phyloP scores from a whole-genome alignment of 92 coral and sea anemone genomes.

The Bergia puertoricense region DNA sequence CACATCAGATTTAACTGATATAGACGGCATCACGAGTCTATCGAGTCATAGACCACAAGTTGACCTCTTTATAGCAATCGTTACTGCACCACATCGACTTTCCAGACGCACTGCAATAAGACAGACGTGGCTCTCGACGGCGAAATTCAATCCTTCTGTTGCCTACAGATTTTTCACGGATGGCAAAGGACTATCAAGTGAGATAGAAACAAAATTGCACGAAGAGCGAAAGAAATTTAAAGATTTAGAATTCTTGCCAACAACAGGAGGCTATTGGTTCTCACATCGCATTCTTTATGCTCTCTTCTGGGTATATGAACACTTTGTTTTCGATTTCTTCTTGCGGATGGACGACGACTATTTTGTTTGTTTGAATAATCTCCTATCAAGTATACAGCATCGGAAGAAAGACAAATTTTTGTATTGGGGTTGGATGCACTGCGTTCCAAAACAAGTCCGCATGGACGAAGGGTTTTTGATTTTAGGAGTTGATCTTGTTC shows the following conservation, averaged over 20 bases:
- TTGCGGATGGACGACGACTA: conserved; percentile 62
- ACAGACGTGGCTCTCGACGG: conserved; percentile 45
- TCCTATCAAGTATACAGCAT: conserved; percentile 42
- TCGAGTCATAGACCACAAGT: conserved; percentile 35
- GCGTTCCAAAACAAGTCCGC: conserved; percentile 48
- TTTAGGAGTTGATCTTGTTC: conserved; percentile 43
- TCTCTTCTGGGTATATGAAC: conserved; percentile 57
- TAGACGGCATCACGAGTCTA: background rate
- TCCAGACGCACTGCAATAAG: conserved; percentile 42
- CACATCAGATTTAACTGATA: conserved; percentile 7
- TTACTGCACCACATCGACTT: conserved; percentile 32
- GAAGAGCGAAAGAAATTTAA: conserved; percentile 26
- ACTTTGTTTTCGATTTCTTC: conserved; percentile 51
- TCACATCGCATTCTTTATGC: conserved; percentile 48
- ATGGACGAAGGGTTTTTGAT: conserved; percentile 63
- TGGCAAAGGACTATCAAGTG: conserved; percentile 25
- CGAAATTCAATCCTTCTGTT: conserved; percentile 20
- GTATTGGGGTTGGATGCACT: conserved; percentile 58
- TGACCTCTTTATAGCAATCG: conserved; percentile 47
- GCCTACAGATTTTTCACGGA: conserved; percentile 61
- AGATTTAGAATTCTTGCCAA: conserved; percentile 54
- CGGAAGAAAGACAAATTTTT: conserved; percentile 51
- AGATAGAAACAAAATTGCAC: background rate
- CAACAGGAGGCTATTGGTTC: conserved; percentile 49
- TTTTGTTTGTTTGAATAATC: conserved; percentile 61